Evolutionary conservation across 2,797 vertebrate genomes (phyloP), one percentile per base, ranked within the genome.

Genomic region (Xenentodon cancila): DNA sequence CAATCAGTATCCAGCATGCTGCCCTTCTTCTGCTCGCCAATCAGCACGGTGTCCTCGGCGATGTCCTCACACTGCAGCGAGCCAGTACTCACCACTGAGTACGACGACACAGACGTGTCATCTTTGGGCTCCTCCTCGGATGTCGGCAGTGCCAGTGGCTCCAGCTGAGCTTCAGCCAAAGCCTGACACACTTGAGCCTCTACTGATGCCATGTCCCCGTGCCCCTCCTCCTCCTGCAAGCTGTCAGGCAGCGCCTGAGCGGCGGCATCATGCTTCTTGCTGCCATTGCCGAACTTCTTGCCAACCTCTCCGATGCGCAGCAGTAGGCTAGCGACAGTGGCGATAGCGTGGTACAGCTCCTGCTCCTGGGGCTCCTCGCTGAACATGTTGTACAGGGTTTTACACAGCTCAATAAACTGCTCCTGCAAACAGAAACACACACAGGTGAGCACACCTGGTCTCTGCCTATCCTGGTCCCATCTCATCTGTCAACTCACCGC

Each of bases 361-460:
- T 99, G 96, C 81, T 99, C 97, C 54, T 80, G 81, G 0, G 93
- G 86, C 71, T 98, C 96, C 80, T 98, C 97, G 0, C 96, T 97
- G 89, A 99, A 99, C 97, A 99, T 96, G 89, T 97, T 98, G 90
- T 99, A 99, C 7, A 99, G 93, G 0, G 97, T 98, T 85, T 99
- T 99, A 87, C 97, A 99, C 37, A 99, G 73, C 90, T 98, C 97
- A 3, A 99, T 99, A 85, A 99, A 99, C 75, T 25, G 25, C 60
- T 9, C 43, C 48, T 48, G 19, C 7, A 42, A 1, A 58, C 43
- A 56, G 18, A 17, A 9, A 15, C 34, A 64, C 30, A 13, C 54
- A 25, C 32, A 27, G 13, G 42, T 15, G 60, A 3, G 25, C 25
- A 3, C 25, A 25, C 5, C 25, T 3, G 25, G 25, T 5, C 25